Evolutionary conservation across 1,140 invertebrate genomes (phyloP).

Genomic region (Caligus rogercresseyi): DNA sequence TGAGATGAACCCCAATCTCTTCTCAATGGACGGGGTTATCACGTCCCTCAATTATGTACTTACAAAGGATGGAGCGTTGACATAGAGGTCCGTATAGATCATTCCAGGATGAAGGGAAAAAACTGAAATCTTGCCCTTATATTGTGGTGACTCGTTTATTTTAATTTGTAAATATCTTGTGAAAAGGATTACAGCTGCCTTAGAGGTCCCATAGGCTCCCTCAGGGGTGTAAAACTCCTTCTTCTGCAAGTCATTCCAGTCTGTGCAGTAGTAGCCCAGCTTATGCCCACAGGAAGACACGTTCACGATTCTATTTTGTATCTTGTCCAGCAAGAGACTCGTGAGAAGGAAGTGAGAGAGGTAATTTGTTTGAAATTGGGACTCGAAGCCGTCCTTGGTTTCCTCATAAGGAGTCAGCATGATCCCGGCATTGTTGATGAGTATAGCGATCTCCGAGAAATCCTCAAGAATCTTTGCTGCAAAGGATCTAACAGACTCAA

Average conservation of each 20-base stretch:
- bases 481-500: conserved; percentile 57
- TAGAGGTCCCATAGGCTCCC: conserved; percentile 63
- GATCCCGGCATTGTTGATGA: conserved; percentile 70
- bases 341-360: conserved; percentile 71
- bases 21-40: too few relatives aligned
- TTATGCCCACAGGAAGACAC: conserved; percentile 62
- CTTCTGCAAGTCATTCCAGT: conserved; percentile 56
- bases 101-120: conserved; percentile 71
- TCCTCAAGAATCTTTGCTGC: conserved; percentile 41
- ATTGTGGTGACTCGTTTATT: conserved; percentile 27
- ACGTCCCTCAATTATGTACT: too few relatives aligned
- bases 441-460: conserved; percentile 38
- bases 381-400: conserved; percentile 61
- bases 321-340: conserved; percentile 52
- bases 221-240: conserved; percentile 46
- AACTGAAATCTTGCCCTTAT: conserved; percentile 40
- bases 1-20: too few relatives aligned
- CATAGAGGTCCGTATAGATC: conserved; percentile 63
- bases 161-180: conserved; percentile 46
- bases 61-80: not conserved
- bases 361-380: conserved; percentile 66
- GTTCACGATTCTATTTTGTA: conserved; percentile 60
- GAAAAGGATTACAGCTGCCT: conserved; percentile 63
- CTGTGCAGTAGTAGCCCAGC: conserved; percentile 37
- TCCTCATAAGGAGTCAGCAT: conserved; percentile 57